phyloP scores from a whole-genome alignment of 2,888 invertebrate genomes.

The Protula sp. region DNA sequence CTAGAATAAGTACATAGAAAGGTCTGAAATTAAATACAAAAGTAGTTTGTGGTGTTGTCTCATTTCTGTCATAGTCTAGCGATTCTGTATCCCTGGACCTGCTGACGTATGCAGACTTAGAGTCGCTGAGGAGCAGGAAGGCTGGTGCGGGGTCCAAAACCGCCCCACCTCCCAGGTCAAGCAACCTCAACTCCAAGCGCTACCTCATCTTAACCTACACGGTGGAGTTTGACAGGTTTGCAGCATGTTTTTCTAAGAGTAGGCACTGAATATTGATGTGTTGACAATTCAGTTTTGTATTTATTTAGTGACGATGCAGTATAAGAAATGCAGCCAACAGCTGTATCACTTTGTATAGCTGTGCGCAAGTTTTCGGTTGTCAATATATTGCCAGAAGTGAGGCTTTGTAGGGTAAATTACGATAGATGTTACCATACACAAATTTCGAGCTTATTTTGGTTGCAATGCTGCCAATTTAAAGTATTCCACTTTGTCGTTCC shows the following conservation, averaged over 20 bases:
- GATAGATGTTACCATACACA: no score
- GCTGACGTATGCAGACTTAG: conserved; percentile 49
- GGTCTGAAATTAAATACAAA: no score
- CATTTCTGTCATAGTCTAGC: conserved; percentile 20
- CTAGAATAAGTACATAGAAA: no score
- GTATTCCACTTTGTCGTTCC: no score
- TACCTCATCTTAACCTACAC: conserved; percentile 52
- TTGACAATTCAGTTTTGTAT: neutral
- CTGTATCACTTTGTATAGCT: no score
- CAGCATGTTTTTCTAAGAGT: neutral
- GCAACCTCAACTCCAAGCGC: conserved; percentile 42
- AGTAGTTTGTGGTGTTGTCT: neutral
- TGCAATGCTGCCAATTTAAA: no score
- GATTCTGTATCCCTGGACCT: conserved; percentile 49
- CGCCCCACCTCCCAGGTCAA: conserved; percentile 25
- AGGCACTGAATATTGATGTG: neutral
- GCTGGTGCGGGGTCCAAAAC: conserved; percentile 28
- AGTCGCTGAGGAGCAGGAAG: conserved; percentile 45
- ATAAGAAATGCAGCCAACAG: neutral
- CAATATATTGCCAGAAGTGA: no score
- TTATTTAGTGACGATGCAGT: neutral
- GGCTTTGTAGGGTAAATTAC: no score
- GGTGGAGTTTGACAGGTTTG: conserved; percentile 54
- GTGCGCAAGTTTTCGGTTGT: no score
- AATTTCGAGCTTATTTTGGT: no score